Base-by-base conservation (phyloP, 2,797 vertebrate genomes). In the Orientallactaga sibirica region DNA sequence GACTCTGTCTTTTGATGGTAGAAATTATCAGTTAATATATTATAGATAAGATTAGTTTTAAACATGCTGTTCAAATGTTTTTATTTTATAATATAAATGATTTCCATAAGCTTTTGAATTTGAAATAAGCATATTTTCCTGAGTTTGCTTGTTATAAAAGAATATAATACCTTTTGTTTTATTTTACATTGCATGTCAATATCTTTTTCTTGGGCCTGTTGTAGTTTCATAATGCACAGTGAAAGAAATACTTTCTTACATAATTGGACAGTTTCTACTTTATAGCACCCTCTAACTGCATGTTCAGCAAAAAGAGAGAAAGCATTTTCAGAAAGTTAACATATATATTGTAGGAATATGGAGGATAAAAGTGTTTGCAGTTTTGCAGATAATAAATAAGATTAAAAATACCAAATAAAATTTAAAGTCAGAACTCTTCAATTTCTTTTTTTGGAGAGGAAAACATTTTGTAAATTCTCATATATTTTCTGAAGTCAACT, bases 391-490 rank as follows among this genome's bases (percentile, higher is more conserved):
- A 89, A 48, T 78, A 93, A 78, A 2, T 62, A 90, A 84, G n/a
- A 91, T 86, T 81, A 90, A 94, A 90, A 81, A 9, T 73, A 86
- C 27, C 11, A 82, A 84, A 24, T 87, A 58, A 64, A 93, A 62
- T 79, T 83, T 75, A 61, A 93, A 87, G 11, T 71, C 27, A 88
- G 29, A 86, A 76, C 9, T 84, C n/a, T 75, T 11, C 18, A n/a
- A n/a, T 58, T 61, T 76, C 16, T 12, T 80, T 18, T 92, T 77
- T 73, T 80, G 48, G 10, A 78, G 22, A 33, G 20, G 5, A 37
- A 88, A 80, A 80, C 3, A 41, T 48, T 90, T 87, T 41, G 43
- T 81, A 75, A 91, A 66, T 75, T 48, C 58, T 93, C 52, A 61
- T 12, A 29, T 61, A 71, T 81, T 76, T 91, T 90, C 62, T 81